Evolutionary conservation across 2,888 invertebrate genomes (phyloP), one percentile per base, ranked within the genome.

Genomic region (Dryocosmus kuriphilus): DNA sequence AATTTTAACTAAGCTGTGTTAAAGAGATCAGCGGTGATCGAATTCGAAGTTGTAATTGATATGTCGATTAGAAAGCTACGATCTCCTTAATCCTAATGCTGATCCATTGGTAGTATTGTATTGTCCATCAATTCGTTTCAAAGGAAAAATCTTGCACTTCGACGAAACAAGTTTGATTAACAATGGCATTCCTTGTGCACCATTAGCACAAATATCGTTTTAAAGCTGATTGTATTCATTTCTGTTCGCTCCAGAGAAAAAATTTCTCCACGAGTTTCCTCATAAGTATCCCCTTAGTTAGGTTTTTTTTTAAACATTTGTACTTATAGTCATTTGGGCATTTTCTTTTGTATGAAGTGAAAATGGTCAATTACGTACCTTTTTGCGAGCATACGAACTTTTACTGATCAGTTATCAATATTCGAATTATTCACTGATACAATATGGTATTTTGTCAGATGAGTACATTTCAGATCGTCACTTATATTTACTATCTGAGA

Each of bases 401-500:
- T 74, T 67, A 78, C 65, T 73, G 51, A 8, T 30, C 32, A 8
- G 46, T 19, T 16, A 73, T 55, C 24, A 55, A 27, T 55, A 30
- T 73, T 11, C 5, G 19, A 55, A 46, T 27, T 4, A 24, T 19
- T 51, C 16, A 73, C 51, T 35, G 51, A 22, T 73, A 51, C 11
- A 27, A 30, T 27, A 19, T 71, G 19, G 14, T 73, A 73, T 51
- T 38, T 65, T 38, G 11, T 46, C 55, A 27, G n/a, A 71, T 76
- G 73, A 81, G 83, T 81, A 82, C 80, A 84, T 77, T 81, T 83
- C 82, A 85, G 82, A 85, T 83, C 83, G 84, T 87, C 84, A 85
- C 86, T 84, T 84, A 80, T 86, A 86, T 86, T 86, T 87, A 88
- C 89, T 86, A 87, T 87, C 86, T 83, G 86, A 90, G 91, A 91